phyloP scores from a whole-genome alignment of 2,888 invertebrate genomes.

The Catonia carolina region DNA sequence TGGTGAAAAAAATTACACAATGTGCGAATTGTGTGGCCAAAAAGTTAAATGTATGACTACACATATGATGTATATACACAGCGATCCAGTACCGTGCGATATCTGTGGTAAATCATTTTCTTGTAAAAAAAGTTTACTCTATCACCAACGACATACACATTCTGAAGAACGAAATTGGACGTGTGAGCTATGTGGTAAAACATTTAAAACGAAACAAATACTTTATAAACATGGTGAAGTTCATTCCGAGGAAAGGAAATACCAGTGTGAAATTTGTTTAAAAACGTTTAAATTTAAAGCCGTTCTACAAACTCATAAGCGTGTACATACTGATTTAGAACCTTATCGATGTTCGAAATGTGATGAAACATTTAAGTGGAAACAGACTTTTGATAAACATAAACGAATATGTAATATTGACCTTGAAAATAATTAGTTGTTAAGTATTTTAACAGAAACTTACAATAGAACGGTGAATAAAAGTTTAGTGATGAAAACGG shows the following conservation, averaged over 20 bases:
- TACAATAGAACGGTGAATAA: no score
- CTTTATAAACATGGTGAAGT: constrained; percentile 1
- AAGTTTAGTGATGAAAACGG: no score
- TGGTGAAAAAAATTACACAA: background rate
- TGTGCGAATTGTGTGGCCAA: background rate
- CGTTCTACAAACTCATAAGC: background rate
- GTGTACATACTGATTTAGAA: no score
- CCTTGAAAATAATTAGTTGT: no score
- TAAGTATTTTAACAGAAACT: no score
- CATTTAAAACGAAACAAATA: background rate
- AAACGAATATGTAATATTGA: no score
- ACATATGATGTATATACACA: background rate
- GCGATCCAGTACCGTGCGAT: no score
- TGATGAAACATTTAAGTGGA: no score
- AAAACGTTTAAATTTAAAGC: no score
- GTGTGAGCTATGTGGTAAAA: background rate
- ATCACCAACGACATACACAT: background rate
- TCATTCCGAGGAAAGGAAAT: background rate
- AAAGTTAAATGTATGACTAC: background rate
- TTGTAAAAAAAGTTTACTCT: background rate
- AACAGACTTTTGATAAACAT: no score
- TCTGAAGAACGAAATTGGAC: background rate
- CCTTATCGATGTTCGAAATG: no score
- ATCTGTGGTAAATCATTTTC: constrained; percentile 10
- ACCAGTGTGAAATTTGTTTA: background rate